Base-by-base conservation (phyloP, 2,797 vertebrate species). In the Megaceryle alcyon region DNA sequence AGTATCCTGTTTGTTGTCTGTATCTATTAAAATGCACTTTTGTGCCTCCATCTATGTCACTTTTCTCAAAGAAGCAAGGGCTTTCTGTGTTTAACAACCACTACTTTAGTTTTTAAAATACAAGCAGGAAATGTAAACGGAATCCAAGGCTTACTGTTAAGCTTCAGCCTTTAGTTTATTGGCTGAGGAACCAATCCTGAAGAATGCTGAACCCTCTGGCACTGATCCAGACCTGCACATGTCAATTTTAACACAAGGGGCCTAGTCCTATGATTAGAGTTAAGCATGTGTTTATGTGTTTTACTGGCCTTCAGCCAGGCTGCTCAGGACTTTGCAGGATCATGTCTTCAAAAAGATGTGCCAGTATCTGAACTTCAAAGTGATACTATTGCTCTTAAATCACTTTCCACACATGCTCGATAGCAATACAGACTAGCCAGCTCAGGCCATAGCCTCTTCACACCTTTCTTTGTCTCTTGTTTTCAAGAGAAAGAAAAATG, bases 241-340 rank as follows among this genome's bases (percentile, higher is more conserved):
- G 91, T 96, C 77, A 84, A 77, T 80, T 92, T 96, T 86, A 96
- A 94, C 96, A 92, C 75, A 75, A 79, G 70, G 43, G 68, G 53
- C 73, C 90, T 95, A 82, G 85, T 93, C 82, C 48, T 73, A 75
- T 84, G 91, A 94, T 94, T 94, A 93, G 71, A 96, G 90, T 94
- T 96, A 96, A 96, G 88, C 88, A 96, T 65, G 92, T 96, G 91
- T 94, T 96, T 96, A 94, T 96, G 87, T 88, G 86, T 70, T 94
- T 95, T 80, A 31, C 64, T 96, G 96, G 90, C 93, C 75, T 77
- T 76, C 66, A 90, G 91, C 92, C 90, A 95, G 68, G 28, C 77
- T 77, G 77, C 88, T 94, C 91, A 94, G 91, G 64, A 85, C 85
- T 94, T 82, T 53, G 63, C 86, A 84, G 64, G 66, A 94, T 90